Base-by-base conservation (phyloP, 35 echinoderm and acorn worm genomes). In the Patiria miniata region DNA sequence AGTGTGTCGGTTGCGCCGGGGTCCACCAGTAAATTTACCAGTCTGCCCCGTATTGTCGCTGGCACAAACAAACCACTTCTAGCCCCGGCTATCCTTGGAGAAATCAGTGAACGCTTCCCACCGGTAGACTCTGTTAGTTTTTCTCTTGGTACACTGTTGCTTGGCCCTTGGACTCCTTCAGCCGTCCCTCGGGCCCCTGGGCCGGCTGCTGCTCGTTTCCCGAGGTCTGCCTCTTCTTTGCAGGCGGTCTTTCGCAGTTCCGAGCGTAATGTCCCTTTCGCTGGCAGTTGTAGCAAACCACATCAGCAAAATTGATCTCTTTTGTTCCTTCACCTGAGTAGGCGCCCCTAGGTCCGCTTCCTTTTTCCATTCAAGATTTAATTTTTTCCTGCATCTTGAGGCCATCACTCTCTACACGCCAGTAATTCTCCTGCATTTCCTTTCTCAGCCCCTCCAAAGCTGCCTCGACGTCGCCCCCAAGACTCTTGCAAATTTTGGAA, bases 201-300 rank as follows among this genome's bases (percentile, higher is more conserved):
- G 76, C 55, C 37, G 76, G 86, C 77, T 80, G 77, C 30, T 33
- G 1, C 14, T 47, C 76, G 86, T 88, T 88, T 88, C 32, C 86
- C 76, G 69, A 77, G 39, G 51, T n/a, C 15, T 4, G 61, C 2
- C 34, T 21, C 34, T 69, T 34, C 14, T 69, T 16, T 69, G 23
- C 61, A n/a, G n/a, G n/a, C n/a, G n/a, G n/a, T n/a, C n/a, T n/a
- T n/a, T 34, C 1, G 8, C 61, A 69, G 29, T 29, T 16, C 34
- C 26, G 18, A 2, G 61, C 61, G 26, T 26, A 69, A 23, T 69
- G 61, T 10, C 61, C 61, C 34, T 69, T 69, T 12, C 34, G 23
- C 10, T 69, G 18, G 34, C 61, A 69, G 19, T 23, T 69, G 26
- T 26, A 69, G 26, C 61, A 69, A 26, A 69, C 61, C 2, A 26